Base-by-base conservation (phyloP, 2,113 vertebrate species). In the Aegithalos caudatus region DNA sequence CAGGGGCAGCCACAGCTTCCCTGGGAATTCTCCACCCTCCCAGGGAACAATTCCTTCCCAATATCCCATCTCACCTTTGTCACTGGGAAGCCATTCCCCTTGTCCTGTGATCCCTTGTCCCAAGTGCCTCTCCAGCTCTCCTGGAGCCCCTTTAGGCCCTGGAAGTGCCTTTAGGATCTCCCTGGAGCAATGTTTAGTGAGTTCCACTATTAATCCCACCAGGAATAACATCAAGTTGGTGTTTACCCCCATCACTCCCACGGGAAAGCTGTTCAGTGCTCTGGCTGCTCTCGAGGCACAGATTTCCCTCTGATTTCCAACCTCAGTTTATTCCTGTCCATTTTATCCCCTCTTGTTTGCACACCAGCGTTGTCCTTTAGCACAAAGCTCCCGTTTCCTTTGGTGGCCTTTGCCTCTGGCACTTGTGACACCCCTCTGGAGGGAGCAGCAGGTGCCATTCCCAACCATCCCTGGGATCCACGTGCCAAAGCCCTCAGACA, bases 221-320 rank as follows among this genome's bases (percentile, higher is more conserved):
- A 86, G 81, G 5, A 86, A 38, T 81, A 84, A 66, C 87, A 84
- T 3, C 37, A 40, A 14, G 77, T 89, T 76, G 90, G 45, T 96
- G 94, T 94, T 94, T 96, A 73, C 90, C 94, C 88, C 94, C 77
- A 45, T 44, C 90, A 28, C 94, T 95, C 94, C 95, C 56, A 95
- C 84, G 2, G 84, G 27, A 89, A 96, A 93, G 94, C 95, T 96
- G 95, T 87, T 89, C 42, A 37, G 22, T 93, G 94, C 78, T 96
- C 92, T 65, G 87, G 31, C 81, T 96, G 87, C 87, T 96, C 94
- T 94, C 7, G 0, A 89, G 94, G 87, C 87, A 89, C 53, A 79
- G 44, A 35, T n/a, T 71, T 73, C 12, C 54, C 64, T 81, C 67
- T 14, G 2, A n/a, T 93, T 96, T 69, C 58, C 72, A 83, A 2